phyloP scores from a whole-genome alignment of 2,113 vertebrate genomes.

The Vombatus ursinus region DNA sequence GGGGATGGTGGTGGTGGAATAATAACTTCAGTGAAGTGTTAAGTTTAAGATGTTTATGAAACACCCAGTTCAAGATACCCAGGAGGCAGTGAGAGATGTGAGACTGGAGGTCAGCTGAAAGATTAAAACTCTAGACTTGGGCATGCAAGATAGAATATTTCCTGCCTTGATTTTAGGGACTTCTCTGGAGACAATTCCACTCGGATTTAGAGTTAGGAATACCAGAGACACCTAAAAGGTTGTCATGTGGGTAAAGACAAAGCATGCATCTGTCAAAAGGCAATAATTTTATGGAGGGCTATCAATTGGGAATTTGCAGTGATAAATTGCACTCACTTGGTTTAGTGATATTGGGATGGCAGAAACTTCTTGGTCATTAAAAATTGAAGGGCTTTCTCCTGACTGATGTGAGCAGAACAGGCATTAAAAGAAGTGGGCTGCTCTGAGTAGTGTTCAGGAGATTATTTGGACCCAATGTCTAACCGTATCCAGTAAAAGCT shows the following conservation, averaged over 20 bases:
- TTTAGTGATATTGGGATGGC: constrained; percentile 76
- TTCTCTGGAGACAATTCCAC: constrained; percentile 24
- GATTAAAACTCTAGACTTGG: neutral
- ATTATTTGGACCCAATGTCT: neutral
- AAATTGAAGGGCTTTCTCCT: constrained; percentile 65
- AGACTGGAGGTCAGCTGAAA: neutral
- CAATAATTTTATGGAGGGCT: constrained; percentile 65
- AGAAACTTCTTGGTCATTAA: constrained; percentile 70
- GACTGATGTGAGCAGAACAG: constrained; percentile 65
- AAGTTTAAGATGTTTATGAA: neutral
- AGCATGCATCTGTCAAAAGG: constrained; percentile 58
- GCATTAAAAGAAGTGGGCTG: constrained; percentile 61
- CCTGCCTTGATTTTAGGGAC: neutral
- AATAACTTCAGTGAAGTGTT: neutral
- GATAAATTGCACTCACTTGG: constrained; percentile 68
- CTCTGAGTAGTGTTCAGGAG: neutral
- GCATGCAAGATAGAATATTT: neutral
- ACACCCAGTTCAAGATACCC: neutral
- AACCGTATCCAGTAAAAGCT: neutral
- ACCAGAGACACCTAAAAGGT: constrained; percentile 40
- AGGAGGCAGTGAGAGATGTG: neutral
- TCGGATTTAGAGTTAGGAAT: neutral
- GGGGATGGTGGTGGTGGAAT: neutral
- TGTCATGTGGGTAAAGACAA: constrained; percentile 46
- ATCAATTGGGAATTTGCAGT: constrained; percentile 59